Base-by-base conservation (phyloP, 2,888 invertebrate genomes). In the Halictus quadricinctus region DNA sequence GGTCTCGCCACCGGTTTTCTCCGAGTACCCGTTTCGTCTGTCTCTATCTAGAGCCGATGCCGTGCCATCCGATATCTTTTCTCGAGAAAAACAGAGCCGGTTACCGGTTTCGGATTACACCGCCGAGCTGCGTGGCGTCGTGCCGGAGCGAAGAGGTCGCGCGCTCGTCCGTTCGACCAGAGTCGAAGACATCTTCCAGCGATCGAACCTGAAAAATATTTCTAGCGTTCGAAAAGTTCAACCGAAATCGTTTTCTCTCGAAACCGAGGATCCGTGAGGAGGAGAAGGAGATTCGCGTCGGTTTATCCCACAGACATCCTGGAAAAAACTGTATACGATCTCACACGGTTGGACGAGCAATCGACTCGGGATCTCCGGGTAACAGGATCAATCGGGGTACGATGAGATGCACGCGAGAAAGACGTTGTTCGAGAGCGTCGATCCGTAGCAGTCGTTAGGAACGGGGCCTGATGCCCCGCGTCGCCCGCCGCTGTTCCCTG, bases 381-480 rank as follows among this genome's bases (percentile, higher is more conserved):
- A 66, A 41, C 69, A 21, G 41, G 10, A 69, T 69, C 21, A 41
- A 69, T 69, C 41, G 36, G 41, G 2, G 21, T 69, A 69, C 36
- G 21, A 36, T 36, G 36, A 12, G 60, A 10, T 60, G n/a, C n/a
- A 15, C 15, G 10, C 25, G 41, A 13, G 41, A 43, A 36, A 36
- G 25, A 70, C n/a, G n/a, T n/a, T 25, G 64, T 72, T 79, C 41
- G 25, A 29, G 21, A 50, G 29, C 41, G 50, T 50, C 41, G 46
- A 73, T 64, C 66, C 54, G 8, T n/a, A 46, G 66, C 66, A 64
- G 73, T 76, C 64, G 46, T 77, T 76, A 75, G 21, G 77, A 79
- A 79, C 82, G 88, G 66, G 88, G 83, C 76, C 79, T 79, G 69
- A 77, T 87, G 88, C 78, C 85, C 88, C 83, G 43, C 64, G 60